Conservation (phyloP, 2,113 vertebrate genomes). For the Dicentrarchus labrax region DNA sequence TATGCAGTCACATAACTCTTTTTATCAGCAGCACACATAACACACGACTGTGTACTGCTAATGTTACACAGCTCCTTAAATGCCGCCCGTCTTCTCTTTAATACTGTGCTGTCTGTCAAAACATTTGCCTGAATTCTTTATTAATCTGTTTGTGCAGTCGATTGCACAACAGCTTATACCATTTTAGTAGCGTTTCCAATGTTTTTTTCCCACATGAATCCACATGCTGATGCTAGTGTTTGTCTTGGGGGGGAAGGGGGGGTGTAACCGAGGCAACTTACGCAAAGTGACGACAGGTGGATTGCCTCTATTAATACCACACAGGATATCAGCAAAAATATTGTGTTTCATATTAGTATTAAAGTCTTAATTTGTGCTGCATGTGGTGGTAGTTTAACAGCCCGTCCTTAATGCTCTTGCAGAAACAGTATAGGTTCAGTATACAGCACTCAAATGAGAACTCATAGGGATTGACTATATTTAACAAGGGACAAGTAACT, state of each 20-base stretch:
- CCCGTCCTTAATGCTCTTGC: too few species aligned
- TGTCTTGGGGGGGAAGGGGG: background rate
- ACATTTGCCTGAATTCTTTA: background rate
- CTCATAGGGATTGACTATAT: too few species aligned
- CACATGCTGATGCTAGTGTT: background rate
- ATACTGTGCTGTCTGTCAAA: background rate
- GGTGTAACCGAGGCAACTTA: conserved; percentile 13
- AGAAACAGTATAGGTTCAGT: too few species aligned
- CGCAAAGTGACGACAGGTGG: background rate
- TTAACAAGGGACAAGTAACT: background rate
- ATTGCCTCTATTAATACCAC: background rate
- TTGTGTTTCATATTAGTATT: background rate
- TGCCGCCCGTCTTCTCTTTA: background rate
- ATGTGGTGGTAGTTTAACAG: background rate
- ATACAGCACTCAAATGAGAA: too few species aligned
- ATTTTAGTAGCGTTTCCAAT: background rate
- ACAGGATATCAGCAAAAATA: background rate
- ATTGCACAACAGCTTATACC: background rate
- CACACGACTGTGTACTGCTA: background rate
- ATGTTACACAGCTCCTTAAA: too few species aligned
- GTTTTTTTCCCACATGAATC: background rate
- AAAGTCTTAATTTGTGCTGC: background rate
- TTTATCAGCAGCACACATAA: background rate
- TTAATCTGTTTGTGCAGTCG: background rate
- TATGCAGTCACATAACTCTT: background rate